A percentile compares a stretch with the other conserved stretches of the same genome.
phyloP scores from a whole-genome alignment of 2,113 vertebrate genomes.

The Gracilinanus agilis region DNA sequence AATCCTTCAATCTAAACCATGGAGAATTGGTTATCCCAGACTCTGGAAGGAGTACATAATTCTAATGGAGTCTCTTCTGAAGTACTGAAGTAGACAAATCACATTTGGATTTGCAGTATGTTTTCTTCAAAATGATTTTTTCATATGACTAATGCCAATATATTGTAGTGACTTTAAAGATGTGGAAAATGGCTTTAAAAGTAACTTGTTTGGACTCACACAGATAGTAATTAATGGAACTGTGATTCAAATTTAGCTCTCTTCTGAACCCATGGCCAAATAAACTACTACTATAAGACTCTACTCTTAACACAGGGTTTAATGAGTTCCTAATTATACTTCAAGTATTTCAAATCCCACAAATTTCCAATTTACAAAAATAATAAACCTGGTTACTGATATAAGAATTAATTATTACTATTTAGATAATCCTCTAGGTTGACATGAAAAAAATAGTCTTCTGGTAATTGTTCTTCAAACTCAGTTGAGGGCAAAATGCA shows the following conservation, averaged over 20 bases:
- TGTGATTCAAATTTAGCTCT: not conserved
- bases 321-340: not conserved
- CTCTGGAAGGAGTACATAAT: not conserved
- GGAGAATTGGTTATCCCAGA: not conserved
- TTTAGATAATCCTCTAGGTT: not conserved
- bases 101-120: not conserved
- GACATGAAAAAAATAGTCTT: not conserved
- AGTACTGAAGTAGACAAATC: not conserved
- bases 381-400: not conserved
- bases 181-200: not conserved
- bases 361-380: conserved; percentile 14
- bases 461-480: not conserved
- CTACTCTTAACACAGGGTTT: not conserved
- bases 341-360: not conserved
- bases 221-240: not conserved
- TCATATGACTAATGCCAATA: not conserved
- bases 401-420: not conserved
- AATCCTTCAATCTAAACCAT: not conserved
- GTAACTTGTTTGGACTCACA: not conserved
- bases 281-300: not conserved
- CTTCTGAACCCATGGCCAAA: not conserved
- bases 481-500: not conserved
- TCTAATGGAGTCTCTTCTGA: not conserved
- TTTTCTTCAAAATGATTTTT: not conserved
- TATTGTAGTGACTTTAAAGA: not conserved